Evolutionary conservation across 2,113 vertebrate species (phyloP), one percentile per base, ranked within the genome.

Genomic region (Bos indicus): DNA sequence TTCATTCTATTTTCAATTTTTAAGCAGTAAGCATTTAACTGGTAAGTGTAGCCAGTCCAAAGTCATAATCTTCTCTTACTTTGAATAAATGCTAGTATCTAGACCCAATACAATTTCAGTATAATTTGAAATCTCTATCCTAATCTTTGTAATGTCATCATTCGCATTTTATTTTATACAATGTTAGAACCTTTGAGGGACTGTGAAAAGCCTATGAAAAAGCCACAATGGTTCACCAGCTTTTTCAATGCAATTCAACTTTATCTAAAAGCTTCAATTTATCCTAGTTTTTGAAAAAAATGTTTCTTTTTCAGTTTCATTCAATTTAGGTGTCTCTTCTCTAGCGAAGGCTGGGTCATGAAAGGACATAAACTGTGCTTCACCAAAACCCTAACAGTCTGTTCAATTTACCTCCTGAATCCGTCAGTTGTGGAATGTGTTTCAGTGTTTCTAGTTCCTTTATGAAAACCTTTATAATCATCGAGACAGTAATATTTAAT

Each of bases 401-500:
- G 25, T 0, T 1, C 7, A 92, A 89, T 57, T 89, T 97, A 51
- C 52, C 17, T 96, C 13, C 52, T 95, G 51, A 98, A 90, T 10
- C 71, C 98, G 43, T 95, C 85, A 97, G 17, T 10, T 93, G 5
- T 28, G 80, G 13, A 74, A 67, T 67, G 11, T 7, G 60, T 95
- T 52, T 95, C 36, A 62, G 89, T 28, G 6, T 78, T 46, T 81
- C 21, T 64, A 46, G 36, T 17, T 90, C 5, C 28, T n/a, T 25
- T 67, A 92, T 40, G 51, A 92, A 96, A 81, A 93, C n/a, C 12
- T 97, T 95, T 96, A 92, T 88, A 85, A 94, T 84, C 57, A 97
- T 1, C 95, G 0, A 97, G n/a, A 86, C 46, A n/a, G 46, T 83
- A 80, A 51, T 46, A 95, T 67, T 96, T 95, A 98, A 62, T 91